Percentiles rank a stretch among this genome's conserved stretches.
phyloP scores from a whole-genome alignment of 2,113 vertebrate species.

The Panthera tigris region DNA sequence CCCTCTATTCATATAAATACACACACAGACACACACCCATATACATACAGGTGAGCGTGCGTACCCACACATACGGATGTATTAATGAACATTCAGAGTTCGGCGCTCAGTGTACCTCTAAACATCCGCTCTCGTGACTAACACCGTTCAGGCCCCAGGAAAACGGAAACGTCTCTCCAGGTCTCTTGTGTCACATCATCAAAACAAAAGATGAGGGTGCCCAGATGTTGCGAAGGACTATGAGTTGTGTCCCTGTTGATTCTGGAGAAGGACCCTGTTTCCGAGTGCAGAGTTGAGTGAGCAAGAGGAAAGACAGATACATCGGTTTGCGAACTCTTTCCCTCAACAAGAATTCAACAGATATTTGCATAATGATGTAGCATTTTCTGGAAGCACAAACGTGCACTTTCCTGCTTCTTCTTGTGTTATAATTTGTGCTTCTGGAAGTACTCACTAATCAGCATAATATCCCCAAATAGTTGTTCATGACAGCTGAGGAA shows the following conservation, averaged over 20 bases:
- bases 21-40: background rate
- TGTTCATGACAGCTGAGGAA: background rate
- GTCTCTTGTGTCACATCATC: background rate
- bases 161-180: background rate
- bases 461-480: background rate
- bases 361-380: no score
- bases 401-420: background rate
- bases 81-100: background rate
- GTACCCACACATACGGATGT: rapidly evolving
- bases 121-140: rapidly evolving
- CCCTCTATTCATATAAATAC: background rate
- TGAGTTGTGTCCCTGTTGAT: background rate
- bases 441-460: background rate
- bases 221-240: background rate
- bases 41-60: no score
- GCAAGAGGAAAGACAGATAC: background rate
- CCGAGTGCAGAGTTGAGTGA: background rate
- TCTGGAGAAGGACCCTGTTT: background rate
- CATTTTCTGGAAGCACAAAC: background rate
- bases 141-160: rapidly evolving
- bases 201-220: background rate
- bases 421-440: background rate
- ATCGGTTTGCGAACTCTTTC: background rate
- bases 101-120: background rate
- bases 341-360: no score